phyloP scores from a whole-genome alignment of 2,797 vertebrate genomes.

The Chelon auratus region DNA sequence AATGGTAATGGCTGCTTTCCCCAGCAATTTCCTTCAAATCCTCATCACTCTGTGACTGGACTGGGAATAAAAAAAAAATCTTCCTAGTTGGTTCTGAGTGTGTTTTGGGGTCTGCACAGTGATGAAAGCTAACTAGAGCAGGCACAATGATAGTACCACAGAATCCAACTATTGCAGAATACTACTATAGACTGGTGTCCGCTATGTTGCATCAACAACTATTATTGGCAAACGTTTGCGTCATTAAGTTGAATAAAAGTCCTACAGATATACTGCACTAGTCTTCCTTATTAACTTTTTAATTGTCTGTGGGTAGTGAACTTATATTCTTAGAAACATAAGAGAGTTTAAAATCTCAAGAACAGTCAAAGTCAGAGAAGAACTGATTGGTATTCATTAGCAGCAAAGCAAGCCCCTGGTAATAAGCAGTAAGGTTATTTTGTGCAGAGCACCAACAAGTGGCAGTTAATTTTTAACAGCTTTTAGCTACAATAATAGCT shows the following conservation, averaged over 20 bases:
- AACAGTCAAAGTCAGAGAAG: not conserved
- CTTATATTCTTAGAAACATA: not conserved
- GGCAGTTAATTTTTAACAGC: not conserved
- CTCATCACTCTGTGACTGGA: constrained; percentile 21
- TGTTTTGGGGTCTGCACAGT: constrained; percentile 27
- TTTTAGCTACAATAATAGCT: not conserved
- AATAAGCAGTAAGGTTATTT: not conserved
- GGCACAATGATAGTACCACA: constrained; percentile 11
- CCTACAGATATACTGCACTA: constrained; percentile 12
- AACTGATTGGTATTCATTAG: not conserved
- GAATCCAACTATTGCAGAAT: constrained; percentile 20
- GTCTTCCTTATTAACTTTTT: constrained; percentile 9
- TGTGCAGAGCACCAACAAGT: not conserved
- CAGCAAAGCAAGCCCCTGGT: not conserved
- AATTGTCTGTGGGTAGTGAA: not conserved
- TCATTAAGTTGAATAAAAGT: constrained; percentile 28
- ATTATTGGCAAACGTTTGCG: constrained; percentile 14
- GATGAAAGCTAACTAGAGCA: constrained; percentile 38
- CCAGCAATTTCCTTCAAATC: constrained; percentile 13
- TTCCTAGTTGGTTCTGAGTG: constrained; percentile 4
- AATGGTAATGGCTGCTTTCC: not conserved
- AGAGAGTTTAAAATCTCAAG: constrained; percentile 9
- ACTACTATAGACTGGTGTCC: constrained; percentile 32
- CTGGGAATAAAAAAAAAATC: constrained; percentile 20
- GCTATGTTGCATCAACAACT: constrained; percentile 37